Evolutionary conservation across 2,888 invertebrate species (phyloP).

Genomic region (Ceratothoa steindachneri): DNA sequence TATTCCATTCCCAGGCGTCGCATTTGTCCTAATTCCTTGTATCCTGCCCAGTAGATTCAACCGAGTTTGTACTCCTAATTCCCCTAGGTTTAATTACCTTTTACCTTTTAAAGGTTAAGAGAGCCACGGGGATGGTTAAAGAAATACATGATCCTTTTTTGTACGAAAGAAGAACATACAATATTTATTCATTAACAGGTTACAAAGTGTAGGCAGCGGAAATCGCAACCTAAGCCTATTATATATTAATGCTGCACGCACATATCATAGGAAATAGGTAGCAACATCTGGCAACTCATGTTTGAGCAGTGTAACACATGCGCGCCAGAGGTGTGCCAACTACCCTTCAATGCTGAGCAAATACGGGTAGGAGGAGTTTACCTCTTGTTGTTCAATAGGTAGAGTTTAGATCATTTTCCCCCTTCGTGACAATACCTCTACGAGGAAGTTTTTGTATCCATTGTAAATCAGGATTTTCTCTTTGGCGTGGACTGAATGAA

Average conservation of each 20-base stretch:
- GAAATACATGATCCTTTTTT: too few relatives aligned
- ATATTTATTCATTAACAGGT: slow-evolving; percentile 43
- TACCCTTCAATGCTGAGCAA: slow-evolving; percentile 13
- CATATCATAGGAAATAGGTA: slow-evolving; percentile 1
- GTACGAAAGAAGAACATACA: slow-evolving; percentile 45
- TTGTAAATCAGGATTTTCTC: too few relatives aligned
- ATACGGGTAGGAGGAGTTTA: background rate
- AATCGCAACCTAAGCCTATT: slow-evolving; percentile 10
- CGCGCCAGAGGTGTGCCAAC: background rate
- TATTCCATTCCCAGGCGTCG: too few relatives aligned
- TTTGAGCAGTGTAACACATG: slow-evolving; percentile 3
- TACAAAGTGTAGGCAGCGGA: slow-evolving; percentile 43
- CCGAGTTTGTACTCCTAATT: too few relatives aligned
- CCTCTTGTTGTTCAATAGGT: background rate
- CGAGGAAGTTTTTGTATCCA: too few relatives aligned
- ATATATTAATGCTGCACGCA: slow-evolving; percentile 4
- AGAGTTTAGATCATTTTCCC: background rate
- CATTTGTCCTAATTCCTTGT: too few relatives aligned
- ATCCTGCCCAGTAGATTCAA: too few relatives aligned
- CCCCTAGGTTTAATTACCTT: too few relatives aligned
- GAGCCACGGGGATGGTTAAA: too few relatives aligned
- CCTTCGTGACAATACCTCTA: too few relatives aligned
- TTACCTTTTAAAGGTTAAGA: too few relatives aligned
- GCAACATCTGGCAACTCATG: slow-evolving; percentile 10
- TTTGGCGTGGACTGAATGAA: too few relatives aligned